These are phyloP conservation scores for Mythimna vitellina DNA, from an alignment of 2,888 invertebrate genomes.

Conservation along the genomic window DNA sequence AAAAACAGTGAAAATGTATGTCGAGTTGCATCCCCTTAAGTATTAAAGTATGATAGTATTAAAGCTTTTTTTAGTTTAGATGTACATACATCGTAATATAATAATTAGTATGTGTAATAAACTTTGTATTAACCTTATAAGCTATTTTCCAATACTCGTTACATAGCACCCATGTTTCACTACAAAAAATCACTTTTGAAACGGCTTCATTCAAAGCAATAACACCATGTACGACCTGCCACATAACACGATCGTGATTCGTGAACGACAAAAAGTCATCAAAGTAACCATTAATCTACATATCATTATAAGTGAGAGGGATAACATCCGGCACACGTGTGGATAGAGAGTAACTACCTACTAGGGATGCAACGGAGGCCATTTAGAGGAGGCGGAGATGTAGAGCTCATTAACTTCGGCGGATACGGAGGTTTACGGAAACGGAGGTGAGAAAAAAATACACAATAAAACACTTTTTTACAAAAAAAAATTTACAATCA, in stretches of 20 bases:
- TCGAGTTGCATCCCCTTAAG: too few species aligned
- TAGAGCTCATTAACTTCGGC: not conserved
- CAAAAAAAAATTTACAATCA: too few species aligned
- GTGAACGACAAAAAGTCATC: conserved; percentile 49
- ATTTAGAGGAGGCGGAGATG: not conserved
- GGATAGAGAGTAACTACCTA: conserved; percentile 18
- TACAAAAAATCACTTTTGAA: not conserved
- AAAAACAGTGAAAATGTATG: too few species aligned
- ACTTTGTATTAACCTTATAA: not conserved
- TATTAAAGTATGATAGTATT: too few species aligned
- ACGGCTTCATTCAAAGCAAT: not conserved
- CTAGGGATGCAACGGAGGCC: not conserved
- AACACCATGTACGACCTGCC: not conserved
- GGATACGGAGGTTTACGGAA: not conserved
- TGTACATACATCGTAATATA: too few species aligned
- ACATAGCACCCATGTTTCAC: not conserved
- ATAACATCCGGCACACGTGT: conserved; percentile 75
- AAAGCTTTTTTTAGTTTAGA: too few species aligned
- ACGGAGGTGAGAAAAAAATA: not conserved
- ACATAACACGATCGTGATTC: conserved; percentile 23
- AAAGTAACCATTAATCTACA: conserved; percentile 59
- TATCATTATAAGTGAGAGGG: conserved; percentile 50
- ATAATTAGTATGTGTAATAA: not conserved
- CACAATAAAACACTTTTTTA: too few species aligned
- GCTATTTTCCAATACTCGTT: not conserved